Evolutionary conservation across 2,113 vertebrate genomes (phyloP), one percentile per base, ranked within the genome.

Genomic region (Osmerus eperlanus): DNA sequence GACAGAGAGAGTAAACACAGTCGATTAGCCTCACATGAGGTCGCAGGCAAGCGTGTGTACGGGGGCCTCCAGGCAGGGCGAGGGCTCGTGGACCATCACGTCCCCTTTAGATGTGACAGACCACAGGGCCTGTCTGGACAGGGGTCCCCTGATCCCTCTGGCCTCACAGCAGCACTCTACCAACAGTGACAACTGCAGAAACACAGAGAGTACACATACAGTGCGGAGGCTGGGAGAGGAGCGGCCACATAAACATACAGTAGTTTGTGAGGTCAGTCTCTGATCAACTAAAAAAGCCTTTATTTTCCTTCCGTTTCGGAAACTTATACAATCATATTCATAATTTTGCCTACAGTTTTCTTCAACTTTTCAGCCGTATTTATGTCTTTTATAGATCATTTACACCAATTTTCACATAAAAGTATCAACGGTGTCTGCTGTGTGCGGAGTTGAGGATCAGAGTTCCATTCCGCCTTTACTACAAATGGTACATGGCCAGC

Each of bases 61-160:
- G 0, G 88, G 21, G 0, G 90, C 87, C 86, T 99, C 97, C 86
- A 99, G 88, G 64, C 91, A 89, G 7, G 91, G 86, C 36, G 87
- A 89, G 14, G 97, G 96, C 83, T 99, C 97, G 0, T 97, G 96
- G 71, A 97, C 94, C 74, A 99, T 95, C 89, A 99, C 68, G 86
- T 99, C 97, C 63, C 97, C 97, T 88, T 95, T 97, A 75, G 94
- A 94, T 61, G 96, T 98, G 29, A 95, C 85, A 0, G 97, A 96
- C 97, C 97, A 99, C 88, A 99, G 89, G 78, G 96, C 96, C 67
- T 95, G 95, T 8, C 85, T 91, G 83, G 96, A 96, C 0, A 94
- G 95, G 23, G 92, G 89, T 12, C 92, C 93, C 0, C 86, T 84
- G 71, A 97, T 90, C 79, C 86, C 93, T 68, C 95, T 94, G 84